A percentile compares a stretch with the other conserved stretches of the same genome.
Evolutionary conservation across 2,113 vertebrate genomes (phyloP).

Genomic region (Podiceps cristatus): DNA sequence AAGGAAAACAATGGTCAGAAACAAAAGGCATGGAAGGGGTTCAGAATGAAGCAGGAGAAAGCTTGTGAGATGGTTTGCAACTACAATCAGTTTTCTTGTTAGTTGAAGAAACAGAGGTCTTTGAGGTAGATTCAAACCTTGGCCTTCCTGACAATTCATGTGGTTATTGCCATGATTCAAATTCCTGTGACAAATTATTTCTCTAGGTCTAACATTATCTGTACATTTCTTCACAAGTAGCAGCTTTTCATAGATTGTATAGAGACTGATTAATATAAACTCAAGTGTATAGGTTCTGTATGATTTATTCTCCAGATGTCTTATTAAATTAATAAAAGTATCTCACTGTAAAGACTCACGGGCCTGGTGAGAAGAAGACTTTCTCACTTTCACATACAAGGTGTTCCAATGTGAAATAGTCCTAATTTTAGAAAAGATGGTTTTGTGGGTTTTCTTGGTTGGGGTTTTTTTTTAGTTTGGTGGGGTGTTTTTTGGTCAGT

Average conservation of each 20-base stretch:
- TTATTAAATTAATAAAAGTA: not conserved
- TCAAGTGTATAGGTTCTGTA: not conserved
- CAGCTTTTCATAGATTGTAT: not conserved
- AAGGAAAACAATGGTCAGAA: not conserved
- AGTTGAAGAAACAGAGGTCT: not conserved
- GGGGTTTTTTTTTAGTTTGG: rapidly evolving
- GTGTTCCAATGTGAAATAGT: not conserved
- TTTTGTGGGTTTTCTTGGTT: not conserved
- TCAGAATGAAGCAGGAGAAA: not conserved
- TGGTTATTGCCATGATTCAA: not conserved
- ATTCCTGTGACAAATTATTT: not conserved
- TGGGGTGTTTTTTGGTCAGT: not conserved
- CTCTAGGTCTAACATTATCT: not conserved
- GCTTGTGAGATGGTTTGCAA: not conserved
- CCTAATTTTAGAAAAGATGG: not conserved
- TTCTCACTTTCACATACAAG: not conserved
- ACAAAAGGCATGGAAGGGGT: not conserved
- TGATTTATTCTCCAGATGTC: not conserved
- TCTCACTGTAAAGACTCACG: not conserved
- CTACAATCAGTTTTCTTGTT: not conserved
- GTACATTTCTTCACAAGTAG: not conserved
- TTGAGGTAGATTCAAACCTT: not conserved
- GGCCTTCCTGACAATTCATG: not conserved
- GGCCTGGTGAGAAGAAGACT: not conserved
- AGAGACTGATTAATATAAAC: not conserved